Evolutionary conservation across 2,797 vertebrate genomes (phyloP).

Genomic region (Enteromius mattozi): DNA sequence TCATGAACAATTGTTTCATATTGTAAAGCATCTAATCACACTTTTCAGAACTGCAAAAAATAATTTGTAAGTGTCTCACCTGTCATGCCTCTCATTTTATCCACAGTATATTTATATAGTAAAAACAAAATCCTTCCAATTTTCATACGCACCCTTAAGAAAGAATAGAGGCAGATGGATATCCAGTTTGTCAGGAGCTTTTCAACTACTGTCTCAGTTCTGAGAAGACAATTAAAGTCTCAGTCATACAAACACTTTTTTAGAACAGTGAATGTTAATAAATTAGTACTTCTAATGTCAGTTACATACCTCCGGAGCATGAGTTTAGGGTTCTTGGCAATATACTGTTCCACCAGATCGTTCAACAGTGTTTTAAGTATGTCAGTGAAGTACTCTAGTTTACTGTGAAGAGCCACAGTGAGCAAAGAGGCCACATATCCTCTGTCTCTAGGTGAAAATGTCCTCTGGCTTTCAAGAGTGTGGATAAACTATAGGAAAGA

Average conservation of each 20-base stretch:
- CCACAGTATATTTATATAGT: not conserved
- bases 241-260: not conserved
- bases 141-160: conserved; percentile 85
- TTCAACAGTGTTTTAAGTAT: conserved; percentile 96
- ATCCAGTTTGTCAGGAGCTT: conserved; percentile 99
- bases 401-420: conserved; percentile 93
- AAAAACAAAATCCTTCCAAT: not conserved
- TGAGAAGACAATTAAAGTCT: conserved; percentile 64
- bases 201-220: conserved; percentile 97
- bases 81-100: not conserved
- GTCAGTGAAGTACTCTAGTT: conserved; percentile 97
- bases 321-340: conserved; percentile 98
- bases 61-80: not conserved
- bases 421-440: conserved; percentile 95
- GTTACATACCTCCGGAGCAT: conserved; percentile 91
- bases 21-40: not conserved
- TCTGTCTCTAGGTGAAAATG: conserved; percentile 93
- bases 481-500: conserved; percentile 88
- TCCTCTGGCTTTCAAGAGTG: conserved; percentile 95
- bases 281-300: not conserved
- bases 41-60: not conserved
- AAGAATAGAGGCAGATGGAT: conserved; percentile 96
- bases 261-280: not conserved
- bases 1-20: not conserved
- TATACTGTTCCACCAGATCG: conserved; percentile 95